Base-by-base conservation (phyloP, 2,113 vertebrate species). In the Pogonocichla stellata region DNA sequence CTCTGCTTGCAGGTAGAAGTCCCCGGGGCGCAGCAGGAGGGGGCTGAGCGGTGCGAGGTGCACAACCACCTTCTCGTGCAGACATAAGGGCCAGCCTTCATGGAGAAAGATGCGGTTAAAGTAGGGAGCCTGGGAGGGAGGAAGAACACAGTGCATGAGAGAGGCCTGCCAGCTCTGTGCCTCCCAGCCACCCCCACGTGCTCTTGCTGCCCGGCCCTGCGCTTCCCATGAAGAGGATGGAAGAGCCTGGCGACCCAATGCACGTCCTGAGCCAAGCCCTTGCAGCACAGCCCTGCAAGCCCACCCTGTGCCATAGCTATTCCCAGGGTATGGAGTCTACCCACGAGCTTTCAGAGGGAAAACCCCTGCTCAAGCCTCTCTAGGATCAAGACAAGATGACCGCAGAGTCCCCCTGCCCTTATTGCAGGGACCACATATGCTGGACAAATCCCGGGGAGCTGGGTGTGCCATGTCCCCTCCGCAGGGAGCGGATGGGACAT, bases 1-100 rank as follows among this genome's bases (percentile, higher is more conserved):
- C 70, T 98, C 98, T 0, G 98, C 99, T 72, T 99, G 99, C 71
- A 99, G 98, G 97, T 98, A 99, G 92, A 99, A 99, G 97, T 99
- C 99, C 2, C 73, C 98, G 0, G 98, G 98, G 25, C 97, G 98
- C 90, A 99, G 94, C 31, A 98, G 95, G 90, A 98, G 97, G 2
- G 98, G 98, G 84, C 98, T 97, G 91, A 99, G 96, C 0, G 98
- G 98, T 0, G 99, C 98, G 0, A 99, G 98, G 85, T 99, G 99
- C 90, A 99, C 73, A 8, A 99, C 98, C 12, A 99, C 97, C 61
- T 98, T 98, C 73, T 98, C 98, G 0, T 93, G 97, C 58, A 99
- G 98, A 79, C 99, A 99, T 72, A 99, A 94, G 4, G 99, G 99
- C 99, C 99, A 99, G 96, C 99, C 99, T n/a, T 98, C 98, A 7